A percentile compares a stretch with the other conserved stretches of the same genome.
Evolutionary conservation across 2,113 vertebrate species (phyloP).

Genomic region (Erinaceus europaeus): DNA sequence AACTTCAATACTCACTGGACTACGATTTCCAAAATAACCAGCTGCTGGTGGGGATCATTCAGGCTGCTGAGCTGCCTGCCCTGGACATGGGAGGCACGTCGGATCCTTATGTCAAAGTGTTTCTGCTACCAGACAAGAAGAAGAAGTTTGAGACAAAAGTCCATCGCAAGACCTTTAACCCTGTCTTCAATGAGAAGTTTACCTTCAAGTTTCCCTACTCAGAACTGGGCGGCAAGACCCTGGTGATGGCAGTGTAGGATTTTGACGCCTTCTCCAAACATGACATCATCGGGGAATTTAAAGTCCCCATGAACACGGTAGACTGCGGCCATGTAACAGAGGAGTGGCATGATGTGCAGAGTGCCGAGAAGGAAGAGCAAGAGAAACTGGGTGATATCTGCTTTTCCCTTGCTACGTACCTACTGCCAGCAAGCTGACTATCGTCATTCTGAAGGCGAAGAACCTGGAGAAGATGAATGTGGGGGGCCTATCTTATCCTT

Average conservation of each 20-base stretch:
- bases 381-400: too few relatives aligned
- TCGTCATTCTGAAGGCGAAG: too few relatives aligned
- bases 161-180: slow-evolving; percentile 89
- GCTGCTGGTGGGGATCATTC: slow-evolving; percentile 90
- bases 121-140: slow-evolving; percentile 89
- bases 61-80: slow-evolving; percentile 88
- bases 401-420: too few relatives aligned
- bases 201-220: slow-evolving; percentile 95
- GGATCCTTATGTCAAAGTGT: slow-evolving; percentile 89
- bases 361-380: slow-evolving; percentile 98
- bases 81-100: slow-evolving; percentile 89
- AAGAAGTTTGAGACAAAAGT: slow-evolving; percentile 91
- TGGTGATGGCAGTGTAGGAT: slow-evolving; percentile 98
- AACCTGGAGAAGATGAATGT: too few relatives aligned
- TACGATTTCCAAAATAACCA: too few relatives aligned
- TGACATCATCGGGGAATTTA: slow-evolving; percentile 97
- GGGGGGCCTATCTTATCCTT: too few relatives aligned
- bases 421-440: too few relatives aligned
- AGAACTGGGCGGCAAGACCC: slow-evolving; percentile 96
- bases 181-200: slow-evolving; percentile 89
- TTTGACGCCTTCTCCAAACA: slow-evolving; percentile 99
- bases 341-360: slow-evolving; percentile 97
- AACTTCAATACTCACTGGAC: too few relatives aligned
- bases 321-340: slow-evolving; percentile 98
- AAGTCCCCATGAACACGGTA: slow-evolving; percentile 98